These are phyloP conservation scores for Glyphotaelius pellucidus DNA, from an alignment of 2,888 invertebrate species.

Conservation along the genomic window DNA sequence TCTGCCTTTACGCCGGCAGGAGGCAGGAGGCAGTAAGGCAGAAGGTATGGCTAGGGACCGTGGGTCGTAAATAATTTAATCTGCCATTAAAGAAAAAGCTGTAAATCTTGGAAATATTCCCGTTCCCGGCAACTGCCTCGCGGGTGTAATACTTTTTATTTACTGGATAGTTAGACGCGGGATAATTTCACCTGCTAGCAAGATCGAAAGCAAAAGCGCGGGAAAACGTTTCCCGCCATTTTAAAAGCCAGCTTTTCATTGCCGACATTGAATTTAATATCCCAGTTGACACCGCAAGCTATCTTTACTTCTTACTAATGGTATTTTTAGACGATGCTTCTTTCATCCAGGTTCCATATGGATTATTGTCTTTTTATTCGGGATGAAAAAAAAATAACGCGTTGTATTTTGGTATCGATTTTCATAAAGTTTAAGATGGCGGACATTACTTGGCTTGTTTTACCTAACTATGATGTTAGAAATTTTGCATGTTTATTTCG, in stretches of 20 bases:
- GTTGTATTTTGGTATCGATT: too few relatives aligned
- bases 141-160: slow-evolving; percentile 24
- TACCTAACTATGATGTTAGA: too few relatives aligned
- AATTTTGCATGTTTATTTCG: too few relatives aligned
- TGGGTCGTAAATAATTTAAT: slow-evolving; percentile 16
- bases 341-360: too few relatives aligned
- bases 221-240: slow-evolving; percentile 17
- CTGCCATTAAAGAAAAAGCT: slow-evolving; percentile 31
- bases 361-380: too few relatives aligned
- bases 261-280: neutral
- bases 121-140: neutral
- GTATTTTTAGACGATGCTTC: too few relatives aligned
- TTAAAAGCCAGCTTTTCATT: slow-evolving; percentile 24
- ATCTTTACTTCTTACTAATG: neutral
- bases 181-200: neutral
- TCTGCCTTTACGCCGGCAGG: neutral
- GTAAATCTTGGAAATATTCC: slow-evolving; percentile 29
- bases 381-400: too few relatives aligned
- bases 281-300: neutral
- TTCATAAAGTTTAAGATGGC: too few relatives aligned
- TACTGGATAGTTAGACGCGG: neutral
- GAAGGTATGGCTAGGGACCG: neutral
- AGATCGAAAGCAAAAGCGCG: slow-evolving; percentile 6
- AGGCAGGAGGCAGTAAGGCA: neutral
- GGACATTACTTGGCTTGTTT: too few relatives aligned